phyloP scores from a whole-genome alignment of 92 coral and sea anemone species.

The Ricordea florida region DNA sequence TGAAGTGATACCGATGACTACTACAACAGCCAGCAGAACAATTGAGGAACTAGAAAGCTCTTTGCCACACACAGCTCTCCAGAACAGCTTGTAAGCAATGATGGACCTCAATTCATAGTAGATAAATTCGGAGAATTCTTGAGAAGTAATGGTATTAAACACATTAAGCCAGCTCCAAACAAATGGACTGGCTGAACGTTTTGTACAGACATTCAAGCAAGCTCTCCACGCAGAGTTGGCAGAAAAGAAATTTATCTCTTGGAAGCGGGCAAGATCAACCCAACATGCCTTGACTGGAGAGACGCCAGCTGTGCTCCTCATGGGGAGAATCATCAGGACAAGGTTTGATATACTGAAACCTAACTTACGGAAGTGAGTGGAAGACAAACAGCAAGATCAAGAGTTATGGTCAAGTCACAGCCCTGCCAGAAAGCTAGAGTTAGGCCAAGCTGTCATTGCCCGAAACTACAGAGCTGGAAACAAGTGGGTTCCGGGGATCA shows the following conservation, averaged over 20 bases:
- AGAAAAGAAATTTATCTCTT: no score
- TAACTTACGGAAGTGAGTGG: no score
- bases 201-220: slow-evolving; percentile 43
- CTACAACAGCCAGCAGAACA: slow-evolving; percentile 38
- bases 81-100: not conserved
- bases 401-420: no score
- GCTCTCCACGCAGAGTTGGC: slow-evolving; percentile 30
- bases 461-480: not conserved
- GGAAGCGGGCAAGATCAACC: no score
- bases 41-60: slow-evolving; percentile 6
- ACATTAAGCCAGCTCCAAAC: not conserved
- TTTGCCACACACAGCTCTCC: slow-evolving; percentile 43
- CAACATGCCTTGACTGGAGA: no score
- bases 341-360: no score
- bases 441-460: no score
- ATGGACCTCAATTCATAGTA: not conserved
- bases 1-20: slow-evolving; percentile 31
- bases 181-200: slow-evolving; percentile 57
- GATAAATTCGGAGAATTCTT: not conserved
- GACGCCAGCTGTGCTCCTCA: no score
- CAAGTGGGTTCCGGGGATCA: slow-evolving; percentile 19
- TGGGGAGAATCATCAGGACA: no score
- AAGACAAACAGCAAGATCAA: no score
- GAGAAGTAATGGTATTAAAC: not conserved
- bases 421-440: no score